Conservation (phyloP, 2,888 invertebrate genomes). For the Amphipoea oculea region DNA sequence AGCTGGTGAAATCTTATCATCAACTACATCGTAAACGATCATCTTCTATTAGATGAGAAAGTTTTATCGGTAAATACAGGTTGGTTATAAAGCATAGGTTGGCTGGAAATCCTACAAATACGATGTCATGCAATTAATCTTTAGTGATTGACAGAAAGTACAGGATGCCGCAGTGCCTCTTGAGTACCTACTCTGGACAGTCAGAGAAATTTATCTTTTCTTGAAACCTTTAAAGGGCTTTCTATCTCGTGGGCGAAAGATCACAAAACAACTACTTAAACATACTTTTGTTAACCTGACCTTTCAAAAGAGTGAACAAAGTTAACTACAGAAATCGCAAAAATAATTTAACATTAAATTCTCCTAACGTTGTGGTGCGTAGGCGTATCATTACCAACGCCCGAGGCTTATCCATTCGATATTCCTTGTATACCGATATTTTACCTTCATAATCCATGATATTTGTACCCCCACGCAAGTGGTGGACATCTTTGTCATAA, state of each 20-base stretch:
- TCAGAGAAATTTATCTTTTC: background rate
- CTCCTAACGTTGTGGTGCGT: slow-evolving; percentile 35
- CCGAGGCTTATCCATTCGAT: slow-evolving; percentile 48
- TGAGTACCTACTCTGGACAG: background rate
- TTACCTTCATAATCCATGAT: slow-evolving; percentile 55
- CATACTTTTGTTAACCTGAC: slow-evolving; percentile 22
- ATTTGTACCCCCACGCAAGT: slow-evolving; percentile 53
- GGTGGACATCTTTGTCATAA: slow-evolving; percentile 60
- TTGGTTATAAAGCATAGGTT: slow-evolving; percentile 15
- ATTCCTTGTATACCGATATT: slow-evolving; percentile 44
- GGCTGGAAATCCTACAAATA: background rate
- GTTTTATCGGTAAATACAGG: slow-evolving; percentile 16
- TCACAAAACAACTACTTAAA: slow-evolving; percentile 3
- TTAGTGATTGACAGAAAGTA: background rate
- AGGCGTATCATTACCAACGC: slow-evolving; percentile 57
- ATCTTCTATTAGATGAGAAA: slow-evolving; percentile 15
- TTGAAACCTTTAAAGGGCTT: background rate
- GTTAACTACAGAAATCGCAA: slow-evolving; percentile 29
- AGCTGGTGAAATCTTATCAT: slow-evolving; percentile 29
- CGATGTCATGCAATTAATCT: background rate
- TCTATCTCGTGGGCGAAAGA: background rate
- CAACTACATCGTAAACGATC: slow-evolving; percentile 16
- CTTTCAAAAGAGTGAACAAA: slow-evolving; percentile 28
- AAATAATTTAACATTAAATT: slow-evolving; percentile 38
- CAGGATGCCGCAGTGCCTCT: background rate